Conservation (phyloP, 2,797 vertebrate genomes). For the Catharus ustulatus region DNA sequence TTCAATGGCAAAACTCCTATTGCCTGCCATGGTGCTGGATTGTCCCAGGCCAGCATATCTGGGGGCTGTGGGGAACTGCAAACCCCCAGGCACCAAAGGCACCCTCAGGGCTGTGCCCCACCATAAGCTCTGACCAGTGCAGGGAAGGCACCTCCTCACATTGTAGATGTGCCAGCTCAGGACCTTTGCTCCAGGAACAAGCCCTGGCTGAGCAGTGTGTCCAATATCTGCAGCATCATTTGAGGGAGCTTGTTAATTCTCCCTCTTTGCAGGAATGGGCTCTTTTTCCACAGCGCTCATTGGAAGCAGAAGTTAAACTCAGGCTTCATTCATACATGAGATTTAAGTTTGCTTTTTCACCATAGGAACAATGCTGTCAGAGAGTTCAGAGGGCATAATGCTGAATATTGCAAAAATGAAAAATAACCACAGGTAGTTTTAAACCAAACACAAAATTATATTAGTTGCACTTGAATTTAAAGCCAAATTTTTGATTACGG, state of each 20-base stretch:
- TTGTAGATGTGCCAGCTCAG: background rate
- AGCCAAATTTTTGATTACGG: constrained; percentile 79
- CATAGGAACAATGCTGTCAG: constrained; percentile 22
- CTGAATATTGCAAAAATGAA: constrained; percentile 42
- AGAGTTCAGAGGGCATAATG: constrained; percentile 40
- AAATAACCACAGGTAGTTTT: constrained; percentile 55
- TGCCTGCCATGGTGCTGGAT: rapidly evolving
- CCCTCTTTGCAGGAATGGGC: background rate
- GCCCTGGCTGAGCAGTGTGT: background rate
- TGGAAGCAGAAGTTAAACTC: background rate
- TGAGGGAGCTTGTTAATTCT: background rate
- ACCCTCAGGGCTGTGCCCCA: background rate
- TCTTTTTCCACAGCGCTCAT: background rate
- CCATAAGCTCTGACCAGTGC: background rate
- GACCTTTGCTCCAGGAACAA: background rate
- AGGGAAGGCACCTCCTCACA: rapidly evolving
- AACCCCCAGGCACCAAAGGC: background rate
- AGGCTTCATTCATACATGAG: background rate
- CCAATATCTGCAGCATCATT: background rate
- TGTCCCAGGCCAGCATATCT: background rate
- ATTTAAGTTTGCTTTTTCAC: background rate
- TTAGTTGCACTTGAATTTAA: constrained; percentile 74
- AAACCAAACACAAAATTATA: constrained; percentile 69
- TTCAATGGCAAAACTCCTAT: background rate
- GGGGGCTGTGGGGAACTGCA: background rate